Evolutionary conservation across 2,797 vertebrate species (phyloP), one percentile per base, ranked within the genome.

Genomic region (Coregonus sp.): DNA sequence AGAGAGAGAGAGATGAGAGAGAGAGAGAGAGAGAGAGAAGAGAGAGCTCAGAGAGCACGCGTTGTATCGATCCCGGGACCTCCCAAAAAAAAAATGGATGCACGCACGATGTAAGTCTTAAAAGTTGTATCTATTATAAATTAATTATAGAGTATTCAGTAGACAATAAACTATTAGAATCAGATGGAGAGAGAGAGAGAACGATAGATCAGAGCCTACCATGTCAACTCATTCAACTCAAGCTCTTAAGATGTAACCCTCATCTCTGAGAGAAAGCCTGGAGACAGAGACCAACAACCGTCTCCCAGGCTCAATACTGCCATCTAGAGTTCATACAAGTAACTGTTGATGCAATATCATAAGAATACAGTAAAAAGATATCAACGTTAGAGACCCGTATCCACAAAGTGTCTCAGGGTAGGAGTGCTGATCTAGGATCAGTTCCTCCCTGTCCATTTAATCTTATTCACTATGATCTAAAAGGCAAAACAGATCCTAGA

Each of bases 111-210:
- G n/a, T n/a, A n/a, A n/a, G n/a, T n/a, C n/a, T n/a, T n/a, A n/a
- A n/a, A n/a, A n/a, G n/a, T n/a, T n/a, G n/a, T n/a, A n/a, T n/a
- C n/a, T n/a, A n/a, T n/a, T n/a, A n/a, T n/a, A n/a, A n/a, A n/a
- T n/a, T n/a, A n/a, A n/a, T n/a, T n/a, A n/a, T n/a, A n/a, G 40
- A 33, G 31, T 33, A 33, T 33, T 33, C 67, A 50, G 84, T 83
- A 82, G 73, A 86, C 87, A 89, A 77, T 84, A 15, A 37, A 35
- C 77, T 63, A 93, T 92, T 86, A 85, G 86, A 89, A 89, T 93
- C 92, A 93, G 90, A 93, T 93, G 92, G 87, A 50, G 82, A 84
- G 80, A 83, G 35, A 66, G 80, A 88, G 86, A 87, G 81, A 63
- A 50, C 67, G 74, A 82, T 88, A 88, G 87, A 89, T 89, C 89